Conservation (phyloP, 2,888 invertebrate species). For the Caenorhabditis wallacei region DNA sequence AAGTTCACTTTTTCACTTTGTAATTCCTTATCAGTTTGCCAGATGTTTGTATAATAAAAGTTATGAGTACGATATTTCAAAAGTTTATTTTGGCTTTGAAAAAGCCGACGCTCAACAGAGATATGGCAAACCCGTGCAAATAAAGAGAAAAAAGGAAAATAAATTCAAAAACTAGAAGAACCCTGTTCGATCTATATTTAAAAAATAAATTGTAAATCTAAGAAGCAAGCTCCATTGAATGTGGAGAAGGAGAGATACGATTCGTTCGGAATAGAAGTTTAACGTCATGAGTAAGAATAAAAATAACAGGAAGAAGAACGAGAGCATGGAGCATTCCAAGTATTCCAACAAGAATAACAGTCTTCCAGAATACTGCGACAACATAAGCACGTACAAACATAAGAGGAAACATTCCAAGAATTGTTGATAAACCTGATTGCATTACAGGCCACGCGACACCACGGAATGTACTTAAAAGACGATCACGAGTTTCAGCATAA, state of each 20-base stretch:
- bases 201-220: constrained; percentile 16
- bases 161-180: constrained; percentile 22
- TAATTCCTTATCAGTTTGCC: not conserved
- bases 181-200: constrained; percentile 21
- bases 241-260: constrained; percentile 29
- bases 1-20: constrained; percentile 17
- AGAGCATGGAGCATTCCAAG: constrained; percentile 81
- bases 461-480: constrained; percentile 76
- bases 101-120: constrained; percentile 8
- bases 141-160: constrained; percentile 12
- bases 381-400: constrained; percentile 82
- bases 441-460: constrained; percentile 82
- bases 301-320: constrained; percentile 79
- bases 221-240: constrained; percentile 47
- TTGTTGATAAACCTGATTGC: constrained; percentile 79
- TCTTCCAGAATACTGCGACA: constrained; percentile 82
- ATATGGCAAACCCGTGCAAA: constrained; percentile 37
- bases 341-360: constrained; percentile 78
- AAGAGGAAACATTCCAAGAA: constrained; percentile 80
- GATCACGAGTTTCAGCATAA: constrained; percentile 64
- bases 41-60: not conserved
- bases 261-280: constrained; percentile 55
- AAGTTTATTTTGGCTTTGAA: not conserved
- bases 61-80: not conserved
- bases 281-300: constrained; percentile 76